Evolutionary conservation across 2,888 invertebrate genomes (phyloP), one percentile per base, ranked within the genome.

Genomic region (Sphecodes monilicornis): DNA sequence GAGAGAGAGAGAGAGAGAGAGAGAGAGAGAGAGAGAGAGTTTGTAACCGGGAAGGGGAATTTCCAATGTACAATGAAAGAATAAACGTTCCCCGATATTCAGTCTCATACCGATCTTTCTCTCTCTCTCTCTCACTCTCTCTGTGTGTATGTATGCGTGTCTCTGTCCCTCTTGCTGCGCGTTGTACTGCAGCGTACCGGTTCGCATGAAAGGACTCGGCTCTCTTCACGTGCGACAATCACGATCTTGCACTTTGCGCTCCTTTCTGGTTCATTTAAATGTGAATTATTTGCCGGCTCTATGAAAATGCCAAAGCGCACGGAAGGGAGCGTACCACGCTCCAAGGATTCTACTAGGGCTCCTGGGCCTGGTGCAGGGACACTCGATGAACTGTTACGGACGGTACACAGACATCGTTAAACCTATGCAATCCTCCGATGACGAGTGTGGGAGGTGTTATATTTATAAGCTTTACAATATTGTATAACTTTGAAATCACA

Each of bases 21-120:
- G 22, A 32, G 10, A 10, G 50, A 50, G 10, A 50, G 46, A 10
- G 60, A 29, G 6, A 60, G 29, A 60, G 60, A 29, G 60, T 29
- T 29, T 18, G 54, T 13, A 72, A 46, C 22, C n/a, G 54, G 2
- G 69, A 10, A 13, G 29, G 64, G 22, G 22, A 60, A n/a, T 36
- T 68, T 39, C 36, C 41, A 43, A 68, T 46, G 22, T 41, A 18
- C 64, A 60, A 57, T 57, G 57, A 72, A 77, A 71, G 76, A 71
- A 71, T 77, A 81, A 86, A 84, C 72, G 78, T 78, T 80, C 36
- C 41, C 71, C 77, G 70, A 84, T 76, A 78, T 78, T 68, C 78
- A 16, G 41, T 41, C 69, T 39, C 41, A 18, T 11, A 36, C 36
- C 74, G 10, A 41, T 22, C 22, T 26, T 11, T 54, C 36, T 74